A percentile compares a stretch with the other conserved stretches of the same genome.
Evolutionary conservation across 2,113 vertebrate species (phyloP).

Genomic region (Lates calcarifer): DNA sequence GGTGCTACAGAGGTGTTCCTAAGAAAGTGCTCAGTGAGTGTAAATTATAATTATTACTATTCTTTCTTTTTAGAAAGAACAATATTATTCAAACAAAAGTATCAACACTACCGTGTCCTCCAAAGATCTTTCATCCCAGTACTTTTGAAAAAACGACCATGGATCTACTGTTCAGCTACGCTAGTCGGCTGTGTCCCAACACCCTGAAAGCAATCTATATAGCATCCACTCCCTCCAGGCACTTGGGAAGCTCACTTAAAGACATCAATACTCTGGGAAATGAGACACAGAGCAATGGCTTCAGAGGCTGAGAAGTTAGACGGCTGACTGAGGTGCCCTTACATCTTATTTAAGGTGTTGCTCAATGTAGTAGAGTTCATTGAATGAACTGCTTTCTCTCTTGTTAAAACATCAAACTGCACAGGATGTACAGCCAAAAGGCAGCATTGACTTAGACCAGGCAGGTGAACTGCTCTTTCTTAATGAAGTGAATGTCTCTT

Average conservation of each 20-base stretch:
- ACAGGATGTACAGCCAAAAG: conserved; percentile 15
- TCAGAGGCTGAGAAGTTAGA: conserved; percentile 66
- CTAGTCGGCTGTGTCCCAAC: conserved; percentile 47
- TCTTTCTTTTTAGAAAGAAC: not conserved
- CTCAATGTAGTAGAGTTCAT: conserved; percentile 51
- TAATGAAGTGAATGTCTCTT: conserved; percentile 8
- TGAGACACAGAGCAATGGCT: conserved; percentile 80
- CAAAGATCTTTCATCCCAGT: conserved; percentile 6
- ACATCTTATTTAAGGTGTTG: conserved; percentile 78
- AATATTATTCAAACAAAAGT: not conserved
- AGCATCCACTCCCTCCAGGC: conserved; percentile 65
- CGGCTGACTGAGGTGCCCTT: conserved; percentile 67
- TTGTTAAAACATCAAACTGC: conserved; percentile 58
- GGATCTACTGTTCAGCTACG: conserved; percentile 35
- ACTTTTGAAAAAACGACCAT: conserved; percentile 15
- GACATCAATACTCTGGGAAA: conserved; percentile 81
- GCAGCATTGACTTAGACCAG: not conserved
- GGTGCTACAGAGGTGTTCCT: too few relatives aligned
- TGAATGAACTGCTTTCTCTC: conserved; percentile 41
- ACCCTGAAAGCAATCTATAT: conserved; percentile 69
- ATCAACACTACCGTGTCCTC: not conserved
- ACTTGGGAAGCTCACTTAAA: conserved; percentile 74
- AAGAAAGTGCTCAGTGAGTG: not conserved
- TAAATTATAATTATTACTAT: not conserved
- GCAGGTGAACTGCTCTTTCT: not conserved